phyloP scores from a whole-genome alignment of 2,113 vertebrate species.

The Pseudopipra pipra region DNA sequence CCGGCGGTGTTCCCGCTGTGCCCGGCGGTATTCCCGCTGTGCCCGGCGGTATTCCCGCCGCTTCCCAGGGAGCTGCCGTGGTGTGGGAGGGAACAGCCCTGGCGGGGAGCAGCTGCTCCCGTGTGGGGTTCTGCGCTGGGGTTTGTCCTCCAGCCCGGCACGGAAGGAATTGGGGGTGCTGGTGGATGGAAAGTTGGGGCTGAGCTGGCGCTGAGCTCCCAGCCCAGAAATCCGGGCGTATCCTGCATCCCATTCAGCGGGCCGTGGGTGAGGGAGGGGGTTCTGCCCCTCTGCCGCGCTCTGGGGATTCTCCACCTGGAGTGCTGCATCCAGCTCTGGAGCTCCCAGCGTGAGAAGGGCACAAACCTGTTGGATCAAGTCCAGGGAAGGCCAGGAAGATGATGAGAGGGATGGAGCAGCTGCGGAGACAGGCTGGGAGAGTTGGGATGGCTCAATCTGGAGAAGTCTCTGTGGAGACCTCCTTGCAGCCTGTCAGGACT shows the following conservation, averaged over 20 bases:
- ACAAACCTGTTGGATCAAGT: rapidly evolving
- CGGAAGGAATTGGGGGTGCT: rapidly evolving
- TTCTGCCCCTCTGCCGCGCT: rapidly evolving
- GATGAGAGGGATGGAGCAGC: background rate
- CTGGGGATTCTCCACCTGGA: rapidly evolving
- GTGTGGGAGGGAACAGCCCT: rapidly evolving
- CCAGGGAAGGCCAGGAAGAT: rapidly evolving
- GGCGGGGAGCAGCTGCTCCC: rapidly evolving
- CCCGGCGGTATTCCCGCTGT: rapidly evolving
- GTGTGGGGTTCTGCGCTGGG: rapidly evolving
- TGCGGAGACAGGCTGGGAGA: rapidly evolving
- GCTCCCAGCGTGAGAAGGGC: rapidly evolving
- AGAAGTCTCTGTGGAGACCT: background rate
- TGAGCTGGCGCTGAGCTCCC: rapidly evolving
- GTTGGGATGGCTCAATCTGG: background rate
- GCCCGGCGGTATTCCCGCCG: rapidly evolving
- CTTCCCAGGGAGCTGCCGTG: rapidly evolving
- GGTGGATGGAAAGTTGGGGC: rapidly evolving
- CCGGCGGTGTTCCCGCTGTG: rapidly evolving
- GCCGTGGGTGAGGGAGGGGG: rapidly evolving
- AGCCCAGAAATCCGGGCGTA: rapidly evolving
- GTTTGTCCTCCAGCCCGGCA: no score
- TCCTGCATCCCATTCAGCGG: rapidly evolving
- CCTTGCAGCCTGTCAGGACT: background rate
- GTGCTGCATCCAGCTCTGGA: rapidly evolving